Evolutionary conservation across 1,140 invertebrate species (phyloP).

Genomic region (Heliconius melpomene): DNA sequence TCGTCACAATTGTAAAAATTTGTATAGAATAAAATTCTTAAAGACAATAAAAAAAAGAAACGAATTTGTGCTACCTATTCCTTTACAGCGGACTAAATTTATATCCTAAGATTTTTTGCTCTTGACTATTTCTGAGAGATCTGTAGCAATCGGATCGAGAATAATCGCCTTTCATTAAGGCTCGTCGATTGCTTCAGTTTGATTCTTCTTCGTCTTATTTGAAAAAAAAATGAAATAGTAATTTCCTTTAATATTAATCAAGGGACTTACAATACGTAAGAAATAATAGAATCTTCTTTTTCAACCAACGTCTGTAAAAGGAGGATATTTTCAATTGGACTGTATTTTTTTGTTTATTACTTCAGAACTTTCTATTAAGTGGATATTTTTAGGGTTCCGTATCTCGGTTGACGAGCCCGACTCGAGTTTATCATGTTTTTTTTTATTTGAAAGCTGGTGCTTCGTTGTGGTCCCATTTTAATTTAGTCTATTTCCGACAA

Average conservation of each 20-base stretch:
- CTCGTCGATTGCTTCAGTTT: constrained; percentile 12
- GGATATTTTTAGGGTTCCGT: no score
- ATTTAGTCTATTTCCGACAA: no score
- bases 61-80: background rate
- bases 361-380: no score
- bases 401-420: no score
- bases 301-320: no score
- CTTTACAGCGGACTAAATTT: background rate
- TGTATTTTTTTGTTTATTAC: no score
- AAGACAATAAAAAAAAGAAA: background rate
- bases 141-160: constrained; percentile 17
- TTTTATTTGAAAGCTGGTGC: no score
- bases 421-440: no score
- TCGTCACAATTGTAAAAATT: background rate
- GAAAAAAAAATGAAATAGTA: background rate
- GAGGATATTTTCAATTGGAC: no score
- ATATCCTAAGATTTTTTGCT: constrained; percentile 6
- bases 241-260: background rate
- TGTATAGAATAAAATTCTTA: background rate
- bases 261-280: no score
- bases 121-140: constrained; percentile 5
- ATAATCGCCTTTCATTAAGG: constrained; percentile 26
- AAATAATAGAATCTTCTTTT: no score
- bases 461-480: no score
- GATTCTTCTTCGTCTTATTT: background rate